A percentile compares a stretch with the other conserved stretches of the same genome.
These are phyloP conservation scores for Cybosia mesomella DNA, from an alignment of 2,888 invertebrate genomes.

Conservation along the genomic window DNA sequence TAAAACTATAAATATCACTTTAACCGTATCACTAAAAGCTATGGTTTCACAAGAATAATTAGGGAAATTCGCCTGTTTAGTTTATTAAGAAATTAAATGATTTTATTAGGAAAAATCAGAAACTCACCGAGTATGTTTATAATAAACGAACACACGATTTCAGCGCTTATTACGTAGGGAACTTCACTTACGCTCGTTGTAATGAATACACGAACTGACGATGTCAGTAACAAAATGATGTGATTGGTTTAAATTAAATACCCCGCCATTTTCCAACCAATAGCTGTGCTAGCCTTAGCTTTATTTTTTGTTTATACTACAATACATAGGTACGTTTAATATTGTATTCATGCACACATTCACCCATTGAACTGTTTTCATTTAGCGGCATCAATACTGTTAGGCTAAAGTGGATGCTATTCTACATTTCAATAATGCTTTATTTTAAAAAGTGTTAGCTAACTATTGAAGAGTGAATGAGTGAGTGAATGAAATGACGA, in stretches of 20 bases:
- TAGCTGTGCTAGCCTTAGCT: slow-evolving; percentile 69
- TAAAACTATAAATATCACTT: slow-evolving; percentile 74
- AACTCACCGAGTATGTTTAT: slow-evolving; percentile 83
- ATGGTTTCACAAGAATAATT: slow-evolving; percentile 29
- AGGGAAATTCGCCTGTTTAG: slow-evolving; percentile 32
- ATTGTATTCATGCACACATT: slow-evolving; percentile 74
- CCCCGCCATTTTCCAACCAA: slow-evolving; percentile 79
- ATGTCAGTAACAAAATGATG: slow-evolving; percentile 68
- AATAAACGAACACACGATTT: slow-evolving; percentile 84
- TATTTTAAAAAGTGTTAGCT: slow-evolving; percentile 39
- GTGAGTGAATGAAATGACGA: slow-evolving; percentile 59
- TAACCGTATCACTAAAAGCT: slow-evolving; percentile 39
- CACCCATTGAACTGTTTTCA: slow-evolving; percentile 68
- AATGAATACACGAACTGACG: slow-evolving; percentile 75
- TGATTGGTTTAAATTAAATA: slow-evolving; percentile 80
- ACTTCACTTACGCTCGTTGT: slow-evolving; percentile 80
- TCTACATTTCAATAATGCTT: slow-evolving; percentile 32
- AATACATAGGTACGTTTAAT: slow-evolving; percentile 70
- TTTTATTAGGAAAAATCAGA: slow-evolving; percentile 61
- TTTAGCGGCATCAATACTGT: slow-evolving; percentile 46
- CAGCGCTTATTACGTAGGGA: slow-evolving; percentile 86
- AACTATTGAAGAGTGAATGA: slow-evolving; percentile 54
- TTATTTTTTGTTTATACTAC: slow-evolving; percentile 85
- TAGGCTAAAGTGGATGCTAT: slow-evolving; percentile 55
- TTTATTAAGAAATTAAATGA: slow-evolving; percentile 41